Percentiles rank a stretch among this genome's conserved stretches.
phyloP scores from a whole-genome alignment of 2,797 vertebrate species.

The Poeciliopsis infans region DNA sequence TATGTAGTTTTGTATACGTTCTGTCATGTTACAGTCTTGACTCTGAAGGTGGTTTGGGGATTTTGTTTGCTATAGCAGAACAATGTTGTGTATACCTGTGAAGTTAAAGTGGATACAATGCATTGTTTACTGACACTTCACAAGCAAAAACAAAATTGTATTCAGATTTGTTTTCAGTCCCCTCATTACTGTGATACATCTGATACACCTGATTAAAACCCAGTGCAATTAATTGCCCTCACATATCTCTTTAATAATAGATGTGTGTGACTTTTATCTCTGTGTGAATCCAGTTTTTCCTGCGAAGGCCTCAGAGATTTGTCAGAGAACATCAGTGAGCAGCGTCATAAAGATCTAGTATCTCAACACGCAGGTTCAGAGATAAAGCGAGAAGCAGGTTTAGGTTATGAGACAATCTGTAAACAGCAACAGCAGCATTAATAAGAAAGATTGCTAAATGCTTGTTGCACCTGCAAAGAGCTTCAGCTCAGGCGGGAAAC shows the following conservation, averaged over 20 bases:
- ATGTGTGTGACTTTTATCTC: not conserved
- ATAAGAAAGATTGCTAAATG: no score
- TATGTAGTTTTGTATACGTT: not conserved
- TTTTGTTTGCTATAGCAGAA: not conserved
- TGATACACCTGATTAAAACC: no score
- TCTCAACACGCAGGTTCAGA: not conserved
- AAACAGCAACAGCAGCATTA: no score
- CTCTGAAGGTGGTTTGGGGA: not conserved
- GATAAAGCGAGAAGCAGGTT: no score
- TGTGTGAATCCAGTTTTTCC: not conserved
- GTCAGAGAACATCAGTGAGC: not conserved
- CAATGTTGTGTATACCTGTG: not conserved
- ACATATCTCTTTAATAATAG: no score
- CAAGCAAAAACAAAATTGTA: no score
- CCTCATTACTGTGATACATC: no score
- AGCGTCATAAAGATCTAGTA: not conserved
- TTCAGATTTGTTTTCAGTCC: no score
- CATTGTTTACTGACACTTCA: not conserved
- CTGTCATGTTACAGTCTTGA: not conserved
- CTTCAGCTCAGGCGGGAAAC: no score
- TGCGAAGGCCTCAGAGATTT: not conserved
- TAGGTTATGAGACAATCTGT: no score
- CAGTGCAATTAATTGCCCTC: no score
- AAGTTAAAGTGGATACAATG: not conserved
- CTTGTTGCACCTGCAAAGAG: no score